These are phyloP conservation scores for Zalophus californianus DNA, from an alignment of 2,797 vertebrate genomes.

Conservation along the genomic window DNA sequence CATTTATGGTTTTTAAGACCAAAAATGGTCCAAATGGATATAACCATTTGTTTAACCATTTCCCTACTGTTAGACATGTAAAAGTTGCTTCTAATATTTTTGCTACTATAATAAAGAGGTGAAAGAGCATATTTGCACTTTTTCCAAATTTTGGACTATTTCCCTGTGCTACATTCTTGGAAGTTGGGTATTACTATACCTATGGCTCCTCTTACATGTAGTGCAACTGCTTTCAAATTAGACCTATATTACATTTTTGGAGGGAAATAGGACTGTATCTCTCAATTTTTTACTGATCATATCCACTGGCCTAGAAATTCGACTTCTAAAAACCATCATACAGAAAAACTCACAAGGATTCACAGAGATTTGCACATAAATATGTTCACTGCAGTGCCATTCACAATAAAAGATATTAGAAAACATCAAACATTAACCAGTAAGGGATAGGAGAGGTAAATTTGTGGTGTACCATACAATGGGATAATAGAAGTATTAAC, in stretches of 20 bases:
- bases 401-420: slow-evolving; percentile 17
- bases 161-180: not conserved
- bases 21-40: slow-evolving; percentile 3
- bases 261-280: not conserved
- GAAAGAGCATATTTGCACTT: slow-evolving; percentile 36
- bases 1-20: slow-evolving; percentile 41
- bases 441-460: not conserved
- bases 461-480: not conserved
- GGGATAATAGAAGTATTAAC: slow-evolving; percentile 1
- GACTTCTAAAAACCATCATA: slow-evolving; percentile 45
- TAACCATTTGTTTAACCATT: slow-evolving; percentile 43
- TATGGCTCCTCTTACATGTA: slow-evolving; percentile 11
- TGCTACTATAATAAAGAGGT: slow-evolving; percentile 26
- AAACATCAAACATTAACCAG: slow-evolving; percentile 39
- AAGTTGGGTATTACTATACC: slow-evolving; percentile 12
- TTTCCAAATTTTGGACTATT: slow-evolving; percentile 57
- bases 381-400: not conserved
- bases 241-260: not conserved
- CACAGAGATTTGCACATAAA: slow-evolving; percentile 33
- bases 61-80: slow-evolving; percentile 28
- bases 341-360: not conserved
- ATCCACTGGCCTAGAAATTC: slow-evolving; percentile 15
- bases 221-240: not conserved
- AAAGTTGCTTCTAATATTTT: slow-evolving; percentile 48
- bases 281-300: slow-evolving; percentile 6